These are phyloP conservation scores for Momotus momota DNA, from an alignment of 2,797 vertebrate species.

Conservation along the genomic window DNA sequence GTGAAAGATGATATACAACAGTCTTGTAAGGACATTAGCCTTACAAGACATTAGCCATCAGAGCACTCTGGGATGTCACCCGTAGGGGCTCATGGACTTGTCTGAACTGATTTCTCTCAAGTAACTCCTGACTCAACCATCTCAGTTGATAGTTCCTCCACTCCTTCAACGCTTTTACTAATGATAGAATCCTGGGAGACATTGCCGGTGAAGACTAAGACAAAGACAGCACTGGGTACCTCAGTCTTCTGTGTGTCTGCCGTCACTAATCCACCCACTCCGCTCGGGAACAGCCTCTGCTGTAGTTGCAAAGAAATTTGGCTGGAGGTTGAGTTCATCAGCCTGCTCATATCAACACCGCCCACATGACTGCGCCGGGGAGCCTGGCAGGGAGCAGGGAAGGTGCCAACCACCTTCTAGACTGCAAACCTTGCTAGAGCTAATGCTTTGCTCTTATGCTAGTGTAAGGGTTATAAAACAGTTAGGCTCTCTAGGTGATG, in stretches of 20 bases:
- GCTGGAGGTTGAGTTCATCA: too few species aligned
- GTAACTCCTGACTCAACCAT: background rate
- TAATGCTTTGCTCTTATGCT: too few species aligned
- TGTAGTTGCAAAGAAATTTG: too few species aligned
- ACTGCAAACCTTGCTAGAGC: too few species aligned
- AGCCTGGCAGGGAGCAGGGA: too few species aligned
- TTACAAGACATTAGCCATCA: background rate
- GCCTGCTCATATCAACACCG: too few species aligned
- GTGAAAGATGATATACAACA: background rate
- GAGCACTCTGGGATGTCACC: background rate
- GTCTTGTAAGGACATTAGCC: background rate
- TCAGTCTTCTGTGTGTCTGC: background rate
- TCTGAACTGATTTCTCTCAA: background rate
- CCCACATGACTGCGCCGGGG: too few species aligned
- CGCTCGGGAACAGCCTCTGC: background rate
- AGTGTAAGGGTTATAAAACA: too few species aligned
- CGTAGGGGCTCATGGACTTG: rapidly evolving
- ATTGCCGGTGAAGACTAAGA: background rate
- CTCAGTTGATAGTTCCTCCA: background rate
- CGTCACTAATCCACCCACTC: background rate
- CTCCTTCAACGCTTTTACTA: background rate
- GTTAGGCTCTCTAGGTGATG: too few species aligned
- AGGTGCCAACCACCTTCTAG: too few species aligned
- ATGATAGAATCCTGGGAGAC: background rate
- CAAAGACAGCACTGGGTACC: background rate